Evolutionary conservation across 2,888 invertebrate species (phyloP), one percentile per base, ranked within the genome.

Genomic region (Drosophila flavopinicola): DNA sequence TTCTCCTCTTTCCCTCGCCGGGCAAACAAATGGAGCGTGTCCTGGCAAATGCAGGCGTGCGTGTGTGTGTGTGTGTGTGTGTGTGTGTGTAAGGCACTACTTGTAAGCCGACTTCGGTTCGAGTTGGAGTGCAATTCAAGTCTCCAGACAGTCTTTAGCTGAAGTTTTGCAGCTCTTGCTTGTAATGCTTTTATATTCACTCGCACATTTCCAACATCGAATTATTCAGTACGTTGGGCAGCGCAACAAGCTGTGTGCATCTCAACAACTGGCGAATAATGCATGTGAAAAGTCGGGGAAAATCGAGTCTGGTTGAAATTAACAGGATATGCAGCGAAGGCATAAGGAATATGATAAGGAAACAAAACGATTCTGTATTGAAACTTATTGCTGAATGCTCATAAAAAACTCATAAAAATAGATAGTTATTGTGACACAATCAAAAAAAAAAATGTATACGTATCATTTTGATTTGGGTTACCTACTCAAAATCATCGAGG

Each of bases 1-100:
- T 17, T 58, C 37, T 25, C 10, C 24, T 58, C 37, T 25, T 10
- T 20, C 7, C 6, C 24, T 20, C 23, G 29, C 10, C n/a, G 10
- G 27, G 9, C 44, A 35, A 38, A 49, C 49, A 74, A 64, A 69
- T 74, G 75, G 56, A 52, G 59, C 70, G 54, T 74, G 61, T 29
- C 51, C 48, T 56, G 64, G 30, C 56, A 61, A 68, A 61, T 24
- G 6, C 24, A 35, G 10, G 30, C 13, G 24, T 7, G 20, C 9
- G 13, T 23, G 11, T 38, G 27, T 48, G 39, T 30, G 6, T 33
- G 48, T 48, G 10, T 10, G 4, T 10, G 25, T 25, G 13, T 27
- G n/a, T 42, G n/a, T 29, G 11, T 44, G 6, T 20, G 17, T 9
- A 29, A 44, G 25, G 24, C 17, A 11, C n/a, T 29, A n/a, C 9